Conservation (phyloP, 2,797 vertebrate genomes). For the Capromys pilorides region DNA sequence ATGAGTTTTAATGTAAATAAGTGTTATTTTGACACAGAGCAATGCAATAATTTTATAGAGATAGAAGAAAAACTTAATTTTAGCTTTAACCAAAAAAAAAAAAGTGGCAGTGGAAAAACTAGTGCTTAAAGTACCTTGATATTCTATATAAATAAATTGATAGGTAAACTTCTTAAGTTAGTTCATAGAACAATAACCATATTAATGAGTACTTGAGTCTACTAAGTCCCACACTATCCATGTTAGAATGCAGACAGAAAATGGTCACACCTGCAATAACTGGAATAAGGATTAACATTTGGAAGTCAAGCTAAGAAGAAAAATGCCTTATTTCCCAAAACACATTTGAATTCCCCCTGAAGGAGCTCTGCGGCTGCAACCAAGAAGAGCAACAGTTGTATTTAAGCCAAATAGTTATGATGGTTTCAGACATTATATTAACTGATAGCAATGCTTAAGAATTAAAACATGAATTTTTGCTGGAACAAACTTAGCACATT, state of each 20-base stretch:
- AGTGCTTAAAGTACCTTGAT: not conserved
- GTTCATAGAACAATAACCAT: conserved; percentile 22
- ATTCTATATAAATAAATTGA: not conserved
- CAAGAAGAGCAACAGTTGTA: not conserved
- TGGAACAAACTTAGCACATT: not conserved
- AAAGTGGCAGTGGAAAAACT: not conserved
- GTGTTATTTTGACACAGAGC: not conserved
- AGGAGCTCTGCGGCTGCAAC: not conserved
- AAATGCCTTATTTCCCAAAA: not conserved
- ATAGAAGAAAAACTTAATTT: conserved; percentile 6
- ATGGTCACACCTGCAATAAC: not conserved
- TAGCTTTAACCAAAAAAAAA: conserved; percentile 1
- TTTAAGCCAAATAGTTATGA: not conserved
- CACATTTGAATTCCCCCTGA: not conserved
- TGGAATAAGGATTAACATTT: not conserved
- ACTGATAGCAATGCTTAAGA: not conserved
- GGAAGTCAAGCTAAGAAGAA: not conserved
- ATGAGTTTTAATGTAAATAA: conserved; percentile 18
- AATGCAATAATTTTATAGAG: not conserved
- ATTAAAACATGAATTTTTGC: not conserved
- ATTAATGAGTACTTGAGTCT: not conserved
- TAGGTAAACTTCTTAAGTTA: not conserved
- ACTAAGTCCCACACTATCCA: not conserved
- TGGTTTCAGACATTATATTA: not conserved
- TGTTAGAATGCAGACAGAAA: not conserved